phyloP scores from a whole-genome alignment of 2,797 vertebrate genomes.

The Podarcis siculus region DNA sequence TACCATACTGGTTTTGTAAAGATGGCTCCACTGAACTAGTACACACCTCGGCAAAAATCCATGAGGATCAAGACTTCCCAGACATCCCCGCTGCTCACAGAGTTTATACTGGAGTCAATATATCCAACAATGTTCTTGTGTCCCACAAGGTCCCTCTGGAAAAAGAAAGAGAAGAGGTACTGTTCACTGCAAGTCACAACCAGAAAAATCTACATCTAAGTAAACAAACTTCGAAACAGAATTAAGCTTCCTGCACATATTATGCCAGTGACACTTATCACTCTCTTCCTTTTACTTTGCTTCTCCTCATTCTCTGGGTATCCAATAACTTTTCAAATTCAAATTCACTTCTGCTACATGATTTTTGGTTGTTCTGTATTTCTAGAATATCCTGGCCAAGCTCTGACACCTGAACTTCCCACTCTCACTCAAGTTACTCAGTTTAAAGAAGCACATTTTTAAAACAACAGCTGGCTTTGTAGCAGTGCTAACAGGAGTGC shows the following conservation, averaged over 20 bases:
- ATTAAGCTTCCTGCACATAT: not conserved
- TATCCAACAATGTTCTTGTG: slow-evolving; percentile 98
- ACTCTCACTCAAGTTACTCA: not conserved
- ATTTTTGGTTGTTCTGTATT: not conserved
- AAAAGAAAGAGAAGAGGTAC: not conserved
- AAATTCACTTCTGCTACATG: too few relatives aligned
- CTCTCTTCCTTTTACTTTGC: too few relatives aligned
- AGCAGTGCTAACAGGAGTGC: not conserved
- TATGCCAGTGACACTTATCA: not conserved
- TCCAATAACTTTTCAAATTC: too few relatives aligned
- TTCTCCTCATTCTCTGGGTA: not conserved
- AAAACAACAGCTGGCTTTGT: not conserved
- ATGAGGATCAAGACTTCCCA: slow-evolving; percentile 99
- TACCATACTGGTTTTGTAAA: too few relatives aligned
- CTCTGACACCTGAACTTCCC: not conserved
- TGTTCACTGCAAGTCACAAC: not conserved
- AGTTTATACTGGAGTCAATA: slow-evolving; percentile 95
- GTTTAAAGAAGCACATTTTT: not conserved
- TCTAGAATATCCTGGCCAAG: not conserved
- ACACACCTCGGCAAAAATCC: slow-evolving; percentile 96
- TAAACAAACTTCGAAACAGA: not conserved
- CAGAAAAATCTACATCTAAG: not conserved
- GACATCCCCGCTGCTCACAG: slow-evolving; percentile 92
- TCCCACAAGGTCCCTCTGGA: slow-evolving; percentile 91
- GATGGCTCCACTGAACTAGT: rapidly evolving